Evolutionary conservation across 2,888 invertebrate genomes (phyloP), one percentile per base, ranked within the genome.

Genomic region (Macropis europaea): DNA sequence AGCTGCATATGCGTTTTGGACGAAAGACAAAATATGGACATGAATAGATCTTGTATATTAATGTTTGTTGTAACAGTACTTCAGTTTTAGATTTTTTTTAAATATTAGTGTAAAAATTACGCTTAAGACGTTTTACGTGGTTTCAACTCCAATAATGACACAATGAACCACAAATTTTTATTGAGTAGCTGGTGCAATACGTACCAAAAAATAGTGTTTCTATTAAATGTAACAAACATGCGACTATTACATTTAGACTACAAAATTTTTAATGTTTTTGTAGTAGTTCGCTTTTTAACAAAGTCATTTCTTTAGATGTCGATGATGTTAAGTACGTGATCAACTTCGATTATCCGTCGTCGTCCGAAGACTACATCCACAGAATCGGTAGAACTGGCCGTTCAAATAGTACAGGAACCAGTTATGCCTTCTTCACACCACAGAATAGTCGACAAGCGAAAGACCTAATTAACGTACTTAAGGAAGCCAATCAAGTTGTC

Each of bases 281-380:
- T 53, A 19, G 0, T 24, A 13, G 2, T 38, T n/a, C 3, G 9
- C 15, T n/a, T 47, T 75, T 30, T 68, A 75, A 75, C 22, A 0
- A 22, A 30, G n/a, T 26, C 61, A 73, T 82, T 79, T 81, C 77
- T 87, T 87, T 93, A 98, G 97, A 98, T 94, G 97, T 98, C 88
- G 97, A 97, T 90, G 97, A 97, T 89, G 97, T 98, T 87, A 97
- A 97, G 91, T 97, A 95, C 92, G 98, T 98, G 80, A 96, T 98
- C 90, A 98, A 98, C 92, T 97, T 95, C 92, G 98, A 98, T 92
- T 98, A 97, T 91, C 98, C 98, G 62, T 96, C 96, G 90, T 97
- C 96, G 69, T 97, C 97, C 60, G 98, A 98, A 90, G 97, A 98
- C 91, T 98, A 98, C 90, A 97, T 98, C 86, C 98, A 98, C 91